These are phyloP conservation scores for Callosobruchus maculatus DNA, from an alignment of 2,888 invertebrate genomes.

Conservation along the genomic window DNA sequence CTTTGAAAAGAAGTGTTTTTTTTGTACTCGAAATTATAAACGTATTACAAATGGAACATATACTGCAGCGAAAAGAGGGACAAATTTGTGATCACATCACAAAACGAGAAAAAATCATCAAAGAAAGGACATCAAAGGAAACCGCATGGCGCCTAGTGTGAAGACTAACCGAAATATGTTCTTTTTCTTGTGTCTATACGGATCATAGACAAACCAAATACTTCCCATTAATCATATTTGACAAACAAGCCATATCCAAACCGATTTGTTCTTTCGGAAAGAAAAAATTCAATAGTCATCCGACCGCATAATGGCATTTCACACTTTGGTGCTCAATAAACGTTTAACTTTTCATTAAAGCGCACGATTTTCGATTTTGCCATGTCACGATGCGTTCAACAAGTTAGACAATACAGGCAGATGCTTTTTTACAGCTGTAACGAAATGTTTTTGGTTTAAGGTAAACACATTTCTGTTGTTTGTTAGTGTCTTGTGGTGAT, in stretches of 20 bases:
- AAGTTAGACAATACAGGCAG: not conserved
- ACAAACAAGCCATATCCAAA: not conserved
- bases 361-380: not conserved
- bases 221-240: not conserved
- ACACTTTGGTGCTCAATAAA: not conserved
- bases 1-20: no score
- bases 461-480: not conserved
- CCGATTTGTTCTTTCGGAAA: not conserved
- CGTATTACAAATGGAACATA: no score
- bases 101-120: no score
- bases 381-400: not conserved
- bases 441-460: not conserved
- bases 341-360: not conserved
- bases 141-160: no score
- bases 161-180: no score
- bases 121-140: no score
- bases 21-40: no score
- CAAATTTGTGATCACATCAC: no score
- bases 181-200: no score
- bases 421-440: not conserved
- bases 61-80: no score
- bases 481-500: not conserved
- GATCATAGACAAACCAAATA: not conserved
- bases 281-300: not conserved
- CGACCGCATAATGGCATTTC: not conserved